A percentile compares a stretch with the other conserved stretches of the same genome.
phyloP scores from a whole-genome alignment of 2,888 invertebrate genomes.

The Drymonia ruficornis region DNA sequence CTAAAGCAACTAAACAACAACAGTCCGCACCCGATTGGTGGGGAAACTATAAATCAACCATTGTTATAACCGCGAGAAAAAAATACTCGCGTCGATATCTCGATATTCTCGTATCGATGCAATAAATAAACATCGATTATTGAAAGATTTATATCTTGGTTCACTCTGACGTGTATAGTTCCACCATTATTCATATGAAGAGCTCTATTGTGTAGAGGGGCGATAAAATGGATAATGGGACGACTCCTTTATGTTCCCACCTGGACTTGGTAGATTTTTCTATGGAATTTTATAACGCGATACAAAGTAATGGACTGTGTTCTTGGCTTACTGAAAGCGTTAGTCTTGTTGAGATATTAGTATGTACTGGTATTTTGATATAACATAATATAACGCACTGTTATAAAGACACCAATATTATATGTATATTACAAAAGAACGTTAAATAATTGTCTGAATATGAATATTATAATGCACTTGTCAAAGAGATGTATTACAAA shows the following conservation, averaged over 20 bases:
- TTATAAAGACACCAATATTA: too few species aligned
- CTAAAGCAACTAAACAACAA: conserved; percentile 21
- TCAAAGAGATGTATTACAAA: too few species aligned
- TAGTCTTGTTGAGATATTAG: background rate
- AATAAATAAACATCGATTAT: conserved; percentile 82
- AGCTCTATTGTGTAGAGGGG: conserved; percentile 62
- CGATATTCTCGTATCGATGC: conserved; percentile 60
- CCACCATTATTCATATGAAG: conserved; percentile 72
- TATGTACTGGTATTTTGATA: background rate
- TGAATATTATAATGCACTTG: too few species aligned
- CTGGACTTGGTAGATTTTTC: background rate
- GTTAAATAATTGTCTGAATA: too few species aligned
- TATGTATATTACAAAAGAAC: too few species aligned
- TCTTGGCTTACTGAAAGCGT: background rate
- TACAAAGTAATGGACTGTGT: background rate
- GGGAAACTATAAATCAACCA: conserved; percentile 70
- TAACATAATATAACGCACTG: too few species aligned
- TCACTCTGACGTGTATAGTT: conserved; percentile 64
- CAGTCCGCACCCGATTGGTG: conserved; percentile 7
- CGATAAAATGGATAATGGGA: conserved; percentile 58
- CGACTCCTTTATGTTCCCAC: conserved; percentile 35
- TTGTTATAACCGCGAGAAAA: conserved; percentile 68
- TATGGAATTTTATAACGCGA: background rate
- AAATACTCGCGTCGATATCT: conserved; percentile 52
- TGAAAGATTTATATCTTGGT: conserved; percentile 79